phyloP scores from a whole-genome alignment of 2,797 vertebrate species.

The Enteromius radiatus region DNA sequence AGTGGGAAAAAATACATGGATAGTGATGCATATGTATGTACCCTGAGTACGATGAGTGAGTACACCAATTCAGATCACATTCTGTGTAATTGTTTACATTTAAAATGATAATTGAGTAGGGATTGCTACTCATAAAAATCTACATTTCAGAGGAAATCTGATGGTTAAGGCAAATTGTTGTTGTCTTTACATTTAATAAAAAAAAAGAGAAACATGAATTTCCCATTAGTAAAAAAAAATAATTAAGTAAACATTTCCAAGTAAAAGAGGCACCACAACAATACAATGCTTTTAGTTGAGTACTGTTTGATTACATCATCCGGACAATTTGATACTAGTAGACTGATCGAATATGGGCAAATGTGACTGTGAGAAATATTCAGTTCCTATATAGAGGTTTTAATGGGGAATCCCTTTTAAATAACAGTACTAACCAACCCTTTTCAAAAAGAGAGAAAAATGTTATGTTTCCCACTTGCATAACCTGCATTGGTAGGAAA shows the following conservation, averaged over 20 bases:
- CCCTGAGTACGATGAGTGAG: background rate
- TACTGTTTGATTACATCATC: conserved; percentile 14
- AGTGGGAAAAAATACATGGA: no score
- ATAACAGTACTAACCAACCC: background rate
- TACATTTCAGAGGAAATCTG: background rate
- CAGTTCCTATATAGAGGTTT: background rate
- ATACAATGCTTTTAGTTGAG: background rate
- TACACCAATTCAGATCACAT: background rate
- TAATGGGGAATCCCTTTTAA: conserved; percentile 11
- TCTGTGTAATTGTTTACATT: background rate
- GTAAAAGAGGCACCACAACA: background rate
- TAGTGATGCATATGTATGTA: no score
- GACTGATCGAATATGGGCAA: background rate
- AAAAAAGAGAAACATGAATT: background rate
- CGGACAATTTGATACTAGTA: background rate
- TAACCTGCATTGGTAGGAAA: background rate
- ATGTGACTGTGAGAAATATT: background rate
- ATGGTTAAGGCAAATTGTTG: background rate
- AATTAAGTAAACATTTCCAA: background rate
- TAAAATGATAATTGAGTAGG: background rate
- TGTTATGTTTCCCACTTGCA: background rate
- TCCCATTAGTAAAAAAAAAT: background rate
- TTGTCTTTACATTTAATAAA: background rate
- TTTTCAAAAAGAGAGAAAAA: background rate
- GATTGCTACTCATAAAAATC: background rate